These are phyloP conservation scores for Isoperla grammatica DNA, from an alignment of 2,888 invertebrate genomes.

Conservation along the genomic window DNA sequence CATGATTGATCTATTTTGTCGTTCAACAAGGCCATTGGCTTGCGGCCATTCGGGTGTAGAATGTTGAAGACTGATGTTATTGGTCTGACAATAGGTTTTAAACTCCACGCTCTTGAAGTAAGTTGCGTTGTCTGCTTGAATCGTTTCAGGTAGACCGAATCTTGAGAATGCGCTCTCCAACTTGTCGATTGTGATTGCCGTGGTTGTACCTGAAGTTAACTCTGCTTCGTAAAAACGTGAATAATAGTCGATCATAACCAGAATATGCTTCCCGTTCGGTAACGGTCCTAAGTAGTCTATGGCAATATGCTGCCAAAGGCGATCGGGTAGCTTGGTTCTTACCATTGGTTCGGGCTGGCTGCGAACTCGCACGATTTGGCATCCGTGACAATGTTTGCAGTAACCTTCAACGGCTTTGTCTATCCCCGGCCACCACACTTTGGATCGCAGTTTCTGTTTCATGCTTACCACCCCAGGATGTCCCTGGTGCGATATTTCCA, in stretches of 20 bases:
- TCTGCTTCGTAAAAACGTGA: not conserved
- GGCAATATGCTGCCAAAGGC: not conserved
- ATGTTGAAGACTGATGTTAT: not conserved
- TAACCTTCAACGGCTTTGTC: not conserved
- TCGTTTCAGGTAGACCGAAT: not conserved
- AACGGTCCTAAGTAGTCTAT: not conserved
- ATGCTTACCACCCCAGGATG: slow-evolving; percentile 40
- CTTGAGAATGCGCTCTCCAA: not conserved
- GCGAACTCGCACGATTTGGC: not conserved
- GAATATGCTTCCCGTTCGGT: not conserved
- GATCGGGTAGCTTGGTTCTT: not conserved
- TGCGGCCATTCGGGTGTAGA: not conserved
- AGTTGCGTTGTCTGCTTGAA: not conserved
- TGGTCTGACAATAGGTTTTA: not conserved
- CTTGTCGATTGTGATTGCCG: not conserved
- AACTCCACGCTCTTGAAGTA: not conserved
- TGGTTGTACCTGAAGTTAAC: not conserved
- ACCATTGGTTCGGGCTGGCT: not conserved
- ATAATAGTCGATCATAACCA: not conserved
- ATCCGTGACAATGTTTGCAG: not conserved
- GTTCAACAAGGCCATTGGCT: too few species aligned
- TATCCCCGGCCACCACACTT: not conserved
- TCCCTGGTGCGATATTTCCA: slow-evolving; percentile 37
- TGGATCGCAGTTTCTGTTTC: slow-evolving; percentile 33
- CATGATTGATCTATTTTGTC: too few species aligned